These are phyloP conservation scores for Rousettus leschenaultii DNA, from an alignment of 2,113 vertebrate genomes.

Conservation along the genomic window DNA sequence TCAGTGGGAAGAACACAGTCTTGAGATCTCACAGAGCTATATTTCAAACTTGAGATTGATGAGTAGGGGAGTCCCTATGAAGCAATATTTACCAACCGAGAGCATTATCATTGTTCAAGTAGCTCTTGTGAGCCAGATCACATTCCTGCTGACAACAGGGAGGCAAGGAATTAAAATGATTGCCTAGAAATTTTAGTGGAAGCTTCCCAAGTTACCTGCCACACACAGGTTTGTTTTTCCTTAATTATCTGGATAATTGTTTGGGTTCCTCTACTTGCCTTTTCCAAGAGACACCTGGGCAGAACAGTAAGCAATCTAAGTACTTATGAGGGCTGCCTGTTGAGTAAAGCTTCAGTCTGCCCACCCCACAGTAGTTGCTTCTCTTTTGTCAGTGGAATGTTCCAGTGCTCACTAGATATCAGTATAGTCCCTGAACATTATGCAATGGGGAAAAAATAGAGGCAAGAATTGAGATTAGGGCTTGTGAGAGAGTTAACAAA, in stretches of 20 bases:
- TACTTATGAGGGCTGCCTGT: not conserved
- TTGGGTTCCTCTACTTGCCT: not conserved
- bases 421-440: not conserved
- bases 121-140: conserved; percentile 28
- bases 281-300: not conserved
- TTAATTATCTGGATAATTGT: conserved; percentile 45
- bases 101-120: conserved; percentile 38
- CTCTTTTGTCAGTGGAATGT: not conserved
- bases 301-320: not conserved
- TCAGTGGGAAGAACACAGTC: not conserved
- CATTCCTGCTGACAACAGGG: not conserved
- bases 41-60: conserved; percentile 45
- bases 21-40: conserved; percentile 33
- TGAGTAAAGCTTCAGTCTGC: not conserved
- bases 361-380: not conserved
- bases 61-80: conserved; percentile 31
- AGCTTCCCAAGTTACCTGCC: not conserved
- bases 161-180: conserved; percentile 7
- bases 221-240: conserved; percentile 38
- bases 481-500: not conserved
- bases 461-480: not conserved
- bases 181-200: conserved; percentile 32
- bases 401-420: not conserved
- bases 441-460: not conserved
- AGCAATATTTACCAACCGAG: conserved; percentile 15